A percentile compares a stretch with the other conserved stretches of the same genome.
Conservation (phyloP, 2,113 vertebrate genomes). For the Triplophysa dalaica region DNA sequence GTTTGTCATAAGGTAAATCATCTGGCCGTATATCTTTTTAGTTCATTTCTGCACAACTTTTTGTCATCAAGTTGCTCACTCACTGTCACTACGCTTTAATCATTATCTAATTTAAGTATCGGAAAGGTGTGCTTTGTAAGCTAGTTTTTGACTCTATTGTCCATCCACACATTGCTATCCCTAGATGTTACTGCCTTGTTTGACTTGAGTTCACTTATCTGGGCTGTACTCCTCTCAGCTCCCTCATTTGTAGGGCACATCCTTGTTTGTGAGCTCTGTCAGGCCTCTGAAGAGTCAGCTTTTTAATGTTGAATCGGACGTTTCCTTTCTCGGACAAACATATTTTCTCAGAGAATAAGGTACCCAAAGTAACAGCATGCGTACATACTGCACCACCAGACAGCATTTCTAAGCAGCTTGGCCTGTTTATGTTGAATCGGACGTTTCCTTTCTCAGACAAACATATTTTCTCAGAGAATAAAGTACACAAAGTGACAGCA, state of each 20-base stretch:
- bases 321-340: slow-evolving; percentile 11
- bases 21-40: neutral
- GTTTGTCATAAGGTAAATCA: neutral
- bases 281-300: neutral
- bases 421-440: neutral
- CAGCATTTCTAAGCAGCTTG: neutral
- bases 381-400: neutral
- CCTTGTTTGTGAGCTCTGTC: slow-evolving; percentile 8
- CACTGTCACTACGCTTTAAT: neutral
- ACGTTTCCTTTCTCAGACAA: neutral
- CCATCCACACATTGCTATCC: too few relatives aligned
- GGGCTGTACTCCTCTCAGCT: neutral
- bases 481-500: slow-evolving; percentile 1
- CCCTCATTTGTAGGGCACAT: neutral
- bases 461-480: slow-evolving; percentile 13
- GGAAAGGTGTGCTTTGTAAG: too few relatives aligned
- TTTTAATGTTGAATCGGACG: slow-evolving; percentile 2
- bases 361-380: neutral
- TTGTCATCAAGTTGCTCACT: neutral
- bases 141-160: too few relatives aligned
- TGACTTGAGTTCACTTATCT: neutral
- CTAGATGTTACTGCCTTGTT: neutral
- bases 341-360: slow-evolving; percentile 9
- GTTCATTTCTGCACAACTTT: neutral
- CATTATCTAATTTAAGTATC: neutral